Conservation (phyloP, 2,888 invertebrate species). For the Chouioia cunea region DNA sequence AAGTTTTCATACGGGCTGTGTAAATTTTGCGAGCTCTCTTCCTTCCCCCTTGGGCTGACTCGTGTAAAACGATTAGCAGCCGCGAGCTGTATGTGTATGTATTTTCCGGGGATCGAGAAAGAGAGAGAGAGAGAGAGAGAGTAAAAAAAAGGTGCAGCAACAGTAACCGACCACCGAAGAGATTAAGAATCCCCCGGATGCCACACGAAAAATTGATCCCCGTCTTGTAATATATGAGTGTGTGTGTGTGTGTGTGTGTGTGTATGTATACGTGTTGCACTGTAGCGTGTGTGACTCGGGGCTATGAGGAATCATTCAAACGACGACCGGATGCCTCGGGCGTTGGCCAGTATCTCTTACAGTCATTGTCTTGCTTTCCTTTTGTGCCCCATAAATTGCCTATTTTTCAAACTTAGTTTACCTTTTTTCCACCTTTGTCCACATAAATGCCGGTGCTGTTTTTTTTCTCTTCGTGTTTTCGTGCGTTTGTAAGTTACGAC, state of each 20-base stretch:
- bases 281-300: slow-evolving; percentile 1
- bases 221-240: too few relatives aligned
- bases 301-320: slow-evolving; percentile 5
- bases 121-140: neutral
- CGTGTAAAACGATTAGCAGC: slow-evolving; percentile 57
- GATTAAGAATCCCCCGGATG: slow-evolving; percentile 27
- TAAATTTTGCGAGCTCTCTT: slow-evolving; percentile 67
- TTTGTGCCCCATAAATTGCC: slow-evolving; percentile 39
- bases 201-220: slow-evolving; percentile 28
- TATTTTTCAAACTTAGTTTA: slow-evolving; percentile 34
- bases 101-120: slow-evolving; percentile 21
- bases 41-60: slow-evolving; percentile 46
- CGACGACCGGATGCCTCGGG: slow-evolving; percentile 29
- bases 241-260: too few relatives aligned
- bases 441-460: neutral
- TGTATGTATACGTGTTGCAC: too few relatives aligned
- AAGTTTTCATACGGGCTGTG: slow-evolving; percentile 69
- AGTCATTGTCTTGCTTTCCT: slow-evolving; percentile 28
- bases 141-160: slow-evolving; percentile 7
- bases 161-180: slow-evolving; percentile 26
- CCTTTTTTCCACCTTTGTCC: slow-evolving; percentile 2
- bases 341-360: slow-evolving; percentile 27
- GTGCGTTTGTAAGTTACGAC: neutral
- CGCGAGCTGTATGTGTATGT: slow-evolving; percentile 52
- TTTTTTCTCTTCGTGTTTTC: slow-evolving; percentile 7